A percentile compares a stretch with the other conserved stretches of the same genome.
phyloP scores from a whole-genome alignment of 2,113 vertebrate species.

The Erythrocercus mccallii region DNA sequence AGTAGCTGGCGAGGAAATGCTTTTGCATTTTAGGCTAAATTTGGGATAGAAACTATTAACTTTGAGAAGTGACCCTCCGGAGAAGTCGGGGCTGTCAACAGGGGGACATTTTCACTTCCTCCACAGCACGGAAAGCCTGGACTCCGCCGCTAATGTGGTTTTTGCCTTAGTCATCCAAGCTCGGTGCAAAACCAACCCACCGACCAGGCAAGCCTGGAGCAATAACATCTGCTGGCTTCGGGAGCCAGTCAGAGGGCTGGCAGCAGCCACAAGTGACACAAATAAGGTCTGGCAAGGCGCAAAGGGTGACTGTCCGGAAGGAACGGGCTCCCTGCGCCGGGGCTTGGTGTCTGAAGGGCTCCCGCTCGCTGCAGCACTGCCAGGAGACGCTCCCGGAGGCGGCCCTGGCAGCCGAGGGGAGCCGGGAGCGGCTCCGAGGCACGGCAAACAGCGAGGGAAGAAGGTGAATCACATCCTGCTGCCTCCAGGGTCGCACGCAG shows the following conservation, averaged over 20 bases:
- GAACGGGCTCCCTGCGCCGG: not conserved
- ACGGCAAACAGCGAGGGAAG: not conserved
- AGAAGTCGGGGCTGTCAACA: not conserved
- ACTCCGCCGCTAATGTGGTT: not conserved
- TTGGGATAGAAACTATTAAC: not conserved
- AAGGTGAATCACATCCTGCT: not conserved
- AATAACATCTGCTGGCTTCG: constrained; percentile 11
- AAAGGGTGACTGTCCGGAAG: not conserved
- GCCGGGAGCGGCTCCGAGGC: not conserved
- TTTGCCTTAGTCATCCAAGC: constrained; percentile 67
- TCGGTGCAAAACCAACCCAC: constrained; percentile 30
- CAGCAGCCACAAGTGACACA: not conserved
- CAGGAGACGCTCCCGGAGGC: not conserved
- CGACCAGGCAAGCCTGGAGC: not conserved
- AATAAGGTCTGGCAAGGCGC: not conserved
- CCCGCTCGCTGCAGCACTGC: not conserved
- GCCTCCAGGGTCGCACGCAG: not conserved
- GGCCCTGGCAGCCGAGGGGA: not conserved
- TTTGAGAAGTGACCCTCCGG: not conserved
- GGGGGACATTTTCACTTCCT: constrained; percentile 5
- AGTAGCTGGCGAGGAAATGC: not conserved
- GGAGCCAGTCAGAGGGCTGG: not conserved
- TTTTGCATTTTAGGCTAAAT: not conserved
- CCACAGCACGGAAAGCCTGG: not conserved
- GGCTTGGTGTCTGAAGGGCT: not conserved